Base-by-base conservation (phyloP, 2,113 vertebrate species). In the Chunga burmeisteri region DNA sequence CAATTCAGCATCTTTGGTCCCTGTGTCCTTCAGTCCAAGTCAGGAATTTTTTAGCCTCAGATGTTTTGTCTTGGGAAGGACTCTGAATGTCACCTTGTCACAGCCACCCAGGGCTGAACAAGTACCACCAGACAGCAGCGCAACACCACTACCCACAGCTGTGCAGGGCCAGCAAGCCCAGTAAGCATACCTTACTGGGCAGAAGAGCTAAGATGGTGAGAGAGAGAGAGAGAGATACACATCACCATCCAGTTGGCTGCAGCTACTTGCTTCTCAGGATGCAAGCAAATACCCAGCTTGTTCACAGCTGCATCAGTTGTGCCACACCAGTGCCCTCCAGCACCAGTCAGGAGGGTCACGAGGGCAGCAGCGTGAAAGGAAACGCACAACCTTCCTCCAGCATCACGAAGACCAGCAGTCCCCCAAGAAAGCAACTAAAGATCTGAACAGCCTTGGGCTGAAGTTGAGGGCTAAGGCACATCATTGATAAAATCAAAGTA, bases 101-200 rank as follows among this genome's bases (percentile, higher is more conserved):
- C 42, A 36, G 50, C 29, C 4, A 1, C n/a, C 44, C 30, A 13
- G 27, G 44, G 30, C 38, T 49, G 29, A 52, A 36, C 2, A 2
- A 63, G n/a, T 23, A 16, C 49, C 49, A n/a, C 25, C 12, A 27
- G 67, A 56, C n/a, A 23, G n/a, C 56, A 86, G 29, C 5, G 3
- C 2, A 3, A 42, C 32, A 30, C 55, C 4, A 1, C 9, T n/a
- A n/a, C 1, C 1, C 3, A 11, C 36, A 68, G 46, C 46, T 46
- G 14, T 25, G 25, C 53, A 44, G 40, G 19, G 20, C 56, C 46
- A 47, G 65, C 12, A 56, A 34, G 36, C 23, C 53, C 67, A 67
- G 59, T 18, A 17, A 53, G 40, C 6, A 32, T 12, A 61, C 27
- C 30, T 47, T 29, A 30, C 59, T 13, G 19, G 14, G 15, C 56